Evolutionary conservation across 1,140 invertebrate species (phyloP).

Genomic region (Araneus ventricosus): DNA sequence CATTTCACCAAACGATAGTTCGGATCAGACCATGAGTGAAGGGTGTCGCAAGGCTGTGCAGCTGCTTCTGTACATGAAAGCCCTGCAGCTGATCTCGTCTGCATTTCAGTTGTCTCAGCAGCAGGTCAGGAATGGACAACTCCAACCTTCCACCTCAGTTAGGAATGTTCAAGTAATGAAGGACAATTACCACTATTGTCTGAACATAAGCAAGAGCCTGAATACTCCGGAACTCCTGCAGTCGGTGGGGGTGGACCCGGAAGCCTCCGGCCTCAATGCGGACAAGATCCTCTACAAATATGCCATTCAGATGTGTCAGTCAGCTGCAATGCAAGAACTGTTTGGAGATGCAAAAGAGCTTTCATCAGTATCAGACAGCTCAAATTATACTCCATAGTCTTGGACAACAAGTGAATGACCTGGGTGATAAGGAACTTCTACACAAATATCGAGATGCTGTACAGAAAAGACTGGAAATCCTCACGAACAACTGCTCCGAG

Average conservation of each 20-base stretch:
- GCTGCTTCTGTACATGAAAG: constrained; percentile 92
- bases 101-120: constrained; percentile 93
- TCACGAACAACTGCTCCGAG: constrained; percentile 53
- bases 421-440: constrained; percentile 90
- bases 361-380: constrained; percentile 97
- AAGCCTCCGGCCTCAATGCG: constrained; percentile 86
- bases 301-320: constrained; percentile 98
- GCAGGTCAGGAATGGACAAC: constrained; percentile 89
- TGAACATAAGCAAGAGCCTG: constrained; percentile 92
- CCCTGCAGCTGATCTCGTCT: constrained; percentile 94
- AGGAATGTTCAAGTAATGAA: constrained; percentile 93
- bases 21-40: constrained; percentile 76
- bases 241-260: constrained; percentile 85
- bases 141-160: constrained; percentile 94
- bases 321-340: constrained; percentile 97
- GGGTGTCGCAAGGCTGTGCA: constrained; percentile 88
- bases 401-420: constrained; percentile 90
- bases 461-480: constrained; percentile 53
- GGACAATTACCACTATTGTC: constrained; percentile 91
- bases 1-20: constrained; percentile 61
- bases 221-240: constrained; percentile 87
- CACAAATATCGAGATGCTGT: constrained; percentile 84
- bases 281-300: constrained; percentile 98
- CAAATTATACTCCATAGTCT: constrained; percentile 98
- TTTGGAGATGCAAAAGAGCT: constrained; percentile 97